These are phyloP conservation scores for Bhutanitis thaidina DNA, from an alignment of 2,888 invertebrate genomes.

Conservation along the genomic window DNA sequence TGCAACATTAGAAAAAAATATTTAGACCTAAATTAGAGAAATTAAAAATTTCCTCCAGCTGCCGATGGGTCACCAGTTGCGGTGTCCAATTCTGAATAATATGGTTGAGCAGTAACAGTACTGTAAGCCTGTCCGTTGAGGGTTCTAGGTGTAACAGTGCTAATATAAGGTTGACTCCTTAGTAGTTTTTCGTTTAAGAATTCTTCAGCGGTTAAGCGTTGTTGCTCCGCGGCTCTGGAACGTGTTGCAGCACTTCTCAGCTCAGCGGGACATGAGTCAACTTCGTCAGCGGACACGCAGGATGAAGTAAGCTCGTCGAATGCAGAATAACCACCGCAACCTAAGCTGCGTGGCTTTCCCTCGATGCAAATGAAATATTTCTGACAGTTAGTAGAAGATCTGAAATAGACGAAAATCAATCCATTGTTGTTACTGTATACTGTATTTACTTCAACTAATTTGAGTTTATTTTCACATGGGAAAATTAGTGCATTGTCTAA, in stretches of 20 bases:
- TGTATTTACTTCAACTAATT: no score
- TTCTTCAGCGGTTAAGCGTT: conserved; percentile 47
- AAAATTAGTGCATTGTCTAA: no score
- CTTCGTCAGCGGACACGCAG: conserved; percentile 89
- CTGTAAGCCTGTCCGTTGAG: background rate
- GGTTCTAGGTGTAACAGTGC: conserved; percentile 14
- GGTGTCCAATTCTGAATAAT: conserved; percentile 3
- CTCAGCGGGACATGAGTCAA: conserved; percentile 83
- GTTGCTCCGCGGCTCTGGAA: conserved; percentile 48
- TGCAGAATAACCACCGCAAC: conserved; percentile 87
- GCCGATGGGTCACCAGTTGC: conserved; percentile 2
- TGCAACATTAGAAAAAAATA: background rate
- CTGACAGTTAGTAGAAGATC: conserved; percentile 84
- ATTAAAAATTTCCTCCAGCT: conserved; percentile 1
- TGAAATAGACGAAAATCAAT: conserved; percentile 33
- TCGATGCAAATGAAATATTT: conserved; percentile 89
- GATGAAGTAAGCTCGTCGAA: conserved; percentile 86
- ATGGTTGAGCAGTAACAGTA: conserved; percentile 13
- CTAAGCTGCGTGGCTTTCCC: conserved; percentile 85
- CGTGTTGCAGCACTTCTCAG: conserved; percentile 47
- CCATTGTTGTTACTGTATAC: no score
- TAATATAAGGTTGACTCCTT: conserved; percentile 10
- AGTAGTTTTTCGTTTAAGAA: conserved; percentile 1
- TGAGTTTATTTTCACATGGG: no score
- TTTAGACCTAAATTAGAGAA: background rate